phyloP scores from a whole-genome alignment of 2,113 vertebrate genomes.

The Phalacrocorax brasilianus region DNA sequence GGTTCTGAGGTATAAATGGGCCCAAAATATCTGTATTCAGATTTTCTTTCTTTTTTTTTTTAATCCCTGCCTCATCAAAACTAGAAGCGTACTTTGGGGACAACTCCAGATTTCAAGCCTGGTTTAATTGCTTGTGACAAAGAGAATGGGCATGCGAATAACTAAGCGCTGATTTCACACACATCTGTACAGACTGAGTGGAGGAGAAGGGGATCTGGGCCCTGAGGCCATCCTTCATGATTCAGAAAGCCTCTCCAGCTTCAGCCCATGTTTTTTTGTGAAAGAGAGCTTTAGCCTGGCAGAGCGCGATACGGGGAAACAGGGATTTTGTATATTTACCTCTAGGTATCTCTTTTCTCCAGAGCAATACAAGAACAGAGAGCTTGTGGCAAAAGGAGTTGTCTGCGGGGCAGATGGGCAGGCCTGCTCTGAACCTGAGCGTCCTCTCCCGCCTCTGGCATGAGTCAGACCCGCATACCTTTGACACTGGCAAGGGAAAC shows the following conservation, averaged over 20 bases:
- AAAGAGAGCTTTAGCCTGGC: not conserved
- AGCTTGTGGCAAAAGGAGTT: not conserved
- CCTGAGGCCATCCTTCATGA: not conserved
- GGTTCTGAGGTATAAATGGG: not conserved
- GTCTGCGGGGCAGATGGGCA: not conserved
- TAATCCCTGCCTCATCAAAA: not conserved
- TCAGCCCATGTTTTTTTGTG: not conserved
- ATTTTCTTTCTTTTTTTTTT: not conserved
- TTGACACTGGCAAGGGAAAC: not conserved
- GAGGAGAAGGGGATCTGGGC: not conserved
- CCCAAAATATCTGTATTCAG: not conserved
- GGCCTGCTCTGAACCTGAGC: not conserved
- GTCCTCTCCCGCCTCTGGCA: not conserved
- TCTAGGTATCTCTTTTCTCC: not conserved
- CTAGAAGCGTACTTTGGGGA: not conserved
- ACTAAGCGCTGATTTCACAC: not conserved
- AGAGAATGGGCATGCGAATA: not conserved
- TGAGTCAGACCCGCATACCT: rapidly evolving
- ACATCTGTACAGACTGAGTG: not conserved
- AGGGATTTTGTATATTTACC: not conserved
- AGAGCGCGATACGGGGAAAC: not conserved
- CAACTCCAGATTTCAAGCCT: not conserved
- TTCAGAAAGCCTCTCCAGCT: not conserved
- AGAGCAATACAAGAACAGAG: not conserved
- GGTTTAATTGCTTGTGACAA: not conserved